Evolutionary conservation across 2,888 invertebrate genomes (phyloP).

Genomic region (Magallana nippona): DNA sequence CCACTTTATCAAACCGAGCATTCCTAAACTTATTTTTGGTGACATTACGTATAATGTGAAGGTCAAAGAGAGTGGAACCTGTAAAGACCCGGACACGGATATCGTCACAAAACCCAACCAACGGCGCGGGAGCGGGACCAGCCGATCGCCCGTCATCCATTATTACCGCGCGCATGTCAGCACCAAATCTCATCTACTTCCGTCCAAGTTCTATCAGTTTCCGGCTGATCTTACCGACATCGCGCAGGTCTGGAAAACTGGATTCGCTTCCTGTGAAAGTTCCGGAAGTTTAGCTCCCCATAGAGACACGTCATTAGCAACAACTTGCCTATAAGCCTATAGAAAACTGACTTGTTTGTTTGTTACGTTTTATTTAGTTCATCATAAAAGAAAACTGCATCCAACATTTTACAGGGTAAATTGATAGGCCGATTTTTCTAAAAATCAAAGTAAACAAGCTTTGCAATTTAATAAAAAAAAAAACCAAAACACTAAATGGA

Average conservation of each 20-base stretch:
- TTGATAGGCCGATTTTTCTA: no score
- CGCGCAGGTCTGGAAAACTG: conserved; percentile 71
- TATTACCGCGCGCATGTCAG: conserved; percentile 62
- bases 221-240: conserved; percentile 62
- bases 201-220: conserved; percentile 47
- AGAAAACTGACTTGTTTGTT: background rate
- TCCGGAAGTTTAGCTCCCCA: conserved; percentile 70
- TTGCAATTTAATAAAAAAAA: no score
- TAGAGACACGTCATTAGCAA: conserved; percentile 49
- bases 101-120: conserved; percentile 50
- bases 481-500: no score
- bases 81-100: conserved; percentile 46
- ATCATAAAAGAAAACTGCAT: no score
- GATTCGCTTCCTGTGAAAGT: conserved; percentile 69
- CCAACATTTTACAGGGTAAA: no score
- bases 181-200: conserved; percentile 50
- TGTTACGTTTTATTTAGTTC: no score
- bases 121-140: conserved; percentile 38
- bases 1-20: conserved; percentile 58
- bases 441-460: no score
- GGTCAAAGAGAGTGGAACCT: conserved; percentile 49
- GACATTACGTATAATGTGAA: conserved; percentile 68
- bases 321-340: conserved; percentile 53
- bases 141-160: conserved; percentile 58
- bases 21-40: conserved; percentile 66